Conservation (phyloP, 1,140 invertebrate genomes). For the Pseudomyrmex sp. region DNA sequence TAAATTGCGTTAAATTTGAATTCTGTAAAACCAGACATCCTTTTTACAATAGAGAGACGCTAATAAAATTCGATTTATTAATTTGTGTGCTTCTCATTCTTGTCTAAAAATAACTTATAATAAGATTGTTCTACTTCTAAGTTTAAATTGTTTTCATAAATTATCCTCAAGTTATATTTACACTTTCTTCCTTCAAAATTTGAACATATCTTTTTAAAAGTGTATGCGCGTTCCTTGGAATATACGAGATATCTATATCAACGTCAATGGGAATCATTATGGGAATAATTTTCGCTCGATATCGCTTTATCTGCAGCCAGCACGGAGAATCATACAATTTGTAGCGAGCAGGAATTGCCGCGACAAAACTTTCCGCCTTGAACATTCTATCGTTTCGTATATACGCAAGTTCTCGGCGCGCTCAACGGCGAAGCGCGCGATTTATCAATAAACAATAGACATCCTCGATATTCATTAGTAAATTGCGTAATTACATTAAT, state of each 20-base stretch:
- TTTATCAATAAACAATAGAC: conserved; percentile 67
- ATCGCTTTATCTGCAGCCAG: conserved; percentile 27
- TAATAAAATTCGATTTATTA: background rate
- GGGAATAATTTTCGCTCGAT: conserved; percentile 46
- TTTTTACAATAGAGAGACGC: background rate
- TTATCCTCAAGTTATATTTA: too few species aligned
- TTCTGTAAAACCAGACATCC: background rate
- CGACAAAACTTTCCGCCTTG: conserved; percentile 53
- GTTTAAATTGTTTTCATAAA: too few species aligned
- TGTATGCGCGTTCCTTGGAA: background rate
- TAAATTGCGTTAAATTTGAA: background rate
- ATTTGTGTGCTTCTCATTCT: too few species aligned
- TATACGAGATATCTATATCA: background rate
- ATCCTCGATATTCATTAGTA: conserved; percentile 70
- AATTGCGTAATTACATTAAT: conserved; percentile 62
- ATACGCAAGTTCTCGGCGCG: conserved; percentile 24
- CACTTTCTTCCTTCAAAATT: too few species aligned
- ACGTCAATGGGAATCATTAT: conserved; percentile 15
- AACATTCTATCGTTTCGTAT: conserved; percentile 49
- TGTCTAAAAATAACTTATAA: background rate
- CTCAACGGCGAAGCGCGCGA: conserved; percentile 30
- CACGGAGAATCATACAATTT: conserved; percentile 51
- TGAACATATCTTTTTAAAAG: too few species aligned
- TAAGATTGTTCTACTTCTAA: background rate
- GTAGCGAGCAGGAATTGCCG: conserved; percentile 18